These are phyloP conservation scores for Microctenopoma lineatum DNA, from an alignment of 2,797 vertebrate genomes.

Conservation along the genomic window DNA sequence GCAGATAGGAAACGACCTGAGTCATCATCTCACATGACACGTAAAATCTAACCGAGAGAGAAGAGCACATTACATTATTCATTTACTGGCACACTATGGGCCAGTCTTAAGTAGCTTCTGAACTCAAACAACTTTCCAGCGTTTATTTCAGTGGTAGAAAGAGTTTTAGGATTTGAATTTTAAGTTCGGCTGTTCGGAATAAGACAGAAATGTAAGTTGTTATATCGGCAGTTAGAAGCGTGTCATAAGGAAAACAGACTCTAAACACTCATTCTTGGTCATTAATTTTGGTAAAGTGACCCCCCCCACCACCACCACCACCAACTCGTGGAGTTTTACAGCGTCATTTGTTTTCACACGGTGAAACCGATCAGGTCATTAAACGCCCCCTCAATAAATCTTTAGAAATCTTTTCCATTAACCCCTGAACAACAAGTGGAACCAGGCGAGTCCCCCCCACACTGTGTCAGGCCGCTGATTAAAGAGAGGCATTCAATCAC, in stretches of 20 bases:
- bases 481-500: constrained; percentile 74
- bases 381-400: constrained; percentile 85
- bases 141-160: neutral
- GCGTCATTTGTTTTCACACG: constrained; percentile 81
- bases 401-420: constrained; percentile 81
- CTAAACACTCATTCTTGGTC: constrained; percentile 65
- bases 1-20: constrained; percentile 54
- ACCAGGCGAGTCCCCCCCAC: constrained; percentile 73
- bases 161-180: neutral
- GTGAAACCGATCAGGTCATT: constrained; percentile 82
- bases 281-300: constrained; percentile 71
- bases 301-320: neutral
- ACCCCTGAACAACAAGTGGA: constrained; percentile 77
- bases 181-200: neutral
- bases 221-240: constrained; percentile 20
- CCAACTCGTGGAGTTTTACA: constrained; percentile 71
- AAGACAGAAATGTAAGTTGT: neutral
- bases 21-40: constrained; percentile 63
- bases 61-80: constrained; percentile 25
- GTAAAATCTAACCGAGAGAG: constrained; percentile 55
- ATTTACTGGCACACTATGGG: constrained; percentile 17
- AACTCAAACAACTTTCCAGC: neutral
- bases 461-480: constrained; percentile 72
- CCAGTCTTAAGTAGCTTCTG: constrained; percentile 43
- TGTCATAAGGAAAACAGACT: constrained; percentile 53